phyloP scores from a whole-genome alignment of 2,888 invertebrate genomes.

The Sinodicranocentrus sp. region DNA sequence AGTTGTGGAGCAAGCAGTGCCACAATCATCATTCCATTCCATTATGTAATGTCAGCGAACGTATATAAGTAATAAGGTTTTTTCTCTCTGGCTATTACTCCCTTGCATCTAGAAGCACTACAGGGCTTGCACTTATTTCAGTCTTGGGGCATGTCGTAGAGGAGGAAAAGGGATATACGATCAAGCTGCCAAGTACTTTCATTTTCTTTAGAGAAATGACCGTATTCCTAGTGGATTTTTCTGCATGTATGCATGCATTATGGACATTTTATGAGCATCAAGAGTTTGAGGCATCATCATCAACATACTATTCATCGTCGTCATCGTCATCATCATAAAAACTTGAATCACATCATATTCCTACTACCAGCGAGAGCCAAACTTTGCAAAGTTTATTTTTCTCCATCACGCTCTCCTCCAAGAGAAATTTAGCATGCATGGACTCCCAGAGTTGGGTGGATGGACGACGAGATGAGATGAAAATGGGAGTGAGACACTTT shows the following conservation, averaged over 20 bases:
- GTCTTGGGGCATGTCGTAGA: too few relatives aligned
- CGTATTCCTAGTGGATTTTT: conserved; percentile 26
- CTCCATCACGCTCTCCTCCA: too few relatives aligned
- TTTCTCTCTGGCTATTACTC: conserved; percentile 26
- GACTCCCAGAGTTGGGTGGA: too few relatives aligned
- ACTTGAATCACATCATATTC: conserved; percentile 63
- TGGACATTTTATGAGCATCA: conserved; percentile 64
- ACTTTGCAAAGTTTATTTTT: too few relatives aligned
- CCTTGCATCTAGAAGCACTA: too few relatives aligned
- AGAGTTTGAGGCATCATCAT: conserved; percentile 55
- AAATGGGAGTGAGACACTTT: too few relatives aligned
- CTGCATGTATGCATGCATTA: conserved; percentile 53
- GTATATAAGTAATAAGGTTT: conserved; percentile 42
- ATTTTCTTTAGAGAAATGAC: conserved; percentile 46
- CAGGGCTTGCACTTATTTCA: neutral
- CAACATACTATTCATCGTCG: conserved; percentile 60
- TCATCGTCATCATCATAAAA: conserved; percentile 59
- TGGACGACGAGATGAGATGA: too few relatives aligned
- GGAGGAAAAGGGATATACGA: too few relatives aligned
- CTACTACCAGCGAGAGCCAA: too few relatives aligned
- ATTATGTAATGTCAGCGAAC: conserved; percentile 64
- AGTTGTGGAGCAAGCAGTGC: conserved; percentile 35
- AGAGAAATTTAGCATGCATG: too few relatives aligned
- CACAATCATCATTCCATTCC: conserved; percentile 66
- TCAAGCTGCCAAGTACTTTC: conserved; percentile 43